Conservation (phyloP, 1,140 invertebrate species). For the Drosophila grimshawi region DNA sequence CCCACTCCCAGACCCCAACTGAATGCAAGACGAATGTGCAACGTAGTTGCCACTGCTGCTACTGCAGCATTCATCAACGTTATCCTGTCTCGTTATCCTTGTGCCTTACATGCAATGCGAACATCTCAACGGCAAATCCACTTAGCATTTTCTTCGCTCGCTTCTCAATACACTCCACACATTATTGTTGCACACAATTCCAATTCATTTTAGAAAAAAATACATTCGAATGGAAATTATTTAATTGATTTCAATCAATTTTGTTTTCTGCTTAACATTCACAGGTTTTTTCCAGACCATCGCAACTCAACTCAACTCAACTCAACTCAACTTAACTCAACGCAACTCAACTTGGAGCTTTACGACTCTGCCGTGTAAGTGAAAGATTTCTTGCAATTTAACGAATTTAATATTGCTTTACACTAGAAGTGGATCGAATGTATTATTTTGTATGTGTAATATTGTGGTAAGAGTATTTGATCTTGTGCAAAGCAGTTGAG, state of each 20-base stretch:
- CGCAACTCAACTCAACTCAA: not conserved
- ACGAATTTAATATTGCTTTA: not conserved
- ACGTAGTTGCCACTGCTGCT: constrained; percentile 4
- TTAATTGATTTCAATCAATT: constrained; percentile 44
- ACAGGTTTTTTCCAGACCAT: not conserved
- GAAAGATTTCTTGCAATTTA: not conserved
- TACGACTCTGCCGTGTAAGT: constrained; percentile 19
- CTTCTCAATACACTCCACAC: not conserved
- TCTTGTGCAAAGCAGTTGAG: too few relatives aligned
- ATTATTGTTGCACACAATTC: constrained; percentile 27
- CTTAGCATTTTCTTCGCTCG: constrained; percentile 45
- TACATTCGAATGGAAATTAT: constrained; percentile 30
- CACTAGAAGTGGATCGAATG: too few relatives aligned
- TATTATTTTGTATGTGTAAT: too few relatives aligned
- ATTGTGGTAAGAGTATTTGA: too few relatives aligned
- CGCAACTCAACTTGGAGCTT: not conserved
- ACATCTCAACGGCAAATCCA: constrained; percentile 40
- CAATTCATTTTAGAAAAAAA: constrained; percentile 44
- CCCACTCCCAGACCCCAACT: constrained; percentile 11
- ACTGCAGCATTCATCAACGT: constrained; percentile 68
- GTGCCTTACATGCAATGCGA: constrained; percentile 58
- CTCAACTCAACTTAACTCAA: not conserved
- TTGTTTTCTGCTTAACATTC: not conserved
- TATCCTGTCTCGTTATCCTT: constrained; percentile 71
- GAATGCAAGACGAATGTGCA: too few relatives aligned